These are phyloP conservation scores for Tetheella fluctuosa DNA, from an alignment of 2,888 invertebrate species.

Conservation along the genomic window DNA sequence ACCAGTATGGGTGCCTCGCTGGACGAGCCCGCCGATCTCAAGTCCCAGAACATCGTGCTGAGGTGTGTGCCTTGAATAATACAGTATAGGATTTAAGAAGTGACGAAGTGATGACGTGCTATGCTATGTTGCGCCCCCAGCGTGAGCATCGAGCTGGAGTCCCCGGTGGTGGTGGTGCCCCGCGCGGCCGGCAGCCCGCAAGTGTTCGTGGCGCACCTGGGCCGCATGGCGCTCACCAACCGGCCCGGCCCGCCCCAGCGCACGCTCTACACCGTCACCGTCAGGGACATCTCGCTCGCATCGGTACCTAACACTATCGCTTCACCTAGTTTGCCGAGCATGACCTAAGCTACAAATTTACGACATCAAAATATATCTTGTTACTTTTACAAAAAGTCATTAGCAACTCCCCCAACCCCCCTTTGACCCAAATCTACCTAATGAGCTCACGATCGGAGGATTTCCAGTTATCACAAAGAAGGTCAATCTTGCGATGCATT, in stretches of 20 bases:
- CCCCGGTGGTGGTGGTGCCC: constrained; percentile 95
- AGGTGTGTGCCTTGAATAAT: constrained; percentile 48
- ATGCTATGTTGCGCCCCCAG: constrained; percentile 69
- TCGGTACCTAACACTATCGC: neutral
- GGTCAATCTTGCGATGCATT: no score
- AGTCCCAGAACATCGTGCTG: constrained; percentile 63
- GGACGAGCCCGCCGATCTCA: constrained; percentile 76
- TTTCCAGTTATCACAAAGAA: no score
- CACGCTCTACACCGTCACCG: constrained; percentile 86
- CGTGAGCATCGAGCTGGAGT: constrained; percentile 92
- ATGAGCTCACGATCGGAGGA: no score
- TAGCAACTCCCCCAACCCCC: no score
- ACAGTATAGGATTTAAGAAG: neutral
- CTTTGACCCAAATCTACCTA: no score
- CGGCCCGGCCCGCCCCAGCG: constrained; percentile 65
- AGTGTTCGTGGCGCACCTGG: constrained; percentile 96
- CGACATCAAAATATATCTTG: no score
- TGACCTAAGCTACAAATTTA: no score
- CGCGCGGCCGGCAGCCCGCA: constrained; percentile 90
- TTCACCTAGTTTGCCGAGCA: no score
- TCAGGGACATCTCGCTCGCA: constrained; percentile 94
- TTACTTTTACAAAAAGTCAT: no score
- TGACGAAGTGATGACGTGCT: no score
- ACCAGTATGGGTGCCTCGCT: constrained; percentile 65
- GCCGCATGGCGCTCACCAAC: constrained; percentile 89